Evolutionary conservation across 1,140 invertebrate species (phyloP).

Genomic region (Ceratosolen solmsi): DNA sequence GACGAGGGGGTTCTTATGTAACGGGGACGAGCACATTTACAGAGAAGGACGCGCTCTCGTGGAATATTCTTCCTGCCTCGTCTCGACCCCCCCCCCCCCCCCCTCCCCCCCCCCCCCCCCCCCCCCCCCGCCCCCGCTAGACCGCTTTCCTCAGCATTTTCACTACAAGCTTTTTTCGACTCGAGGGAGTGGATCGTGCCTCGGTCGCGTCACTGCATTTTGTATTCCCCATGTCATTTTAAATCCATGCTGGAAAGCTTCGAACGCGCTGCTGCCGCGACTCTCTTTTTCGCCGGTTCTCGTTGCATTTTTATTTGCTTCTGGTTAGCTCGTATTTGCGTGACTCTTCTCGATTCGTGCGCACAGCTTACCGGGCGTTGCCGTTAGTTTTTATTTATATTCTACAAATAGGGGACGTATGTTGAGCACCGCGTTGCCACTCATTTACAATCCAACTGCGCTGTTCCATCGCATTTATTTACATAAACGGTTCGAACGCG

Average conservation of each 20-base stretch:
- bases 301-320: conserved; percentile 9
- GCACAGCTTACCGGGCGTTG: background rate
- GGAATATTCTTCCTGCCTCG: background rate
- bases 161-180: background rate
- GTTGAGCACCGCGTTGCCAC: background rate
- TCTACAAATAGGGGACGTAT: background rate
- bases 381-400: background rate
- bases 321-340: background rate
- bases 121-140: too few species aligned
- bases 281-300: background rate
- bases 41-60: background rate
- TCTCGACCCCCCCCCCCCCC: too few species aligned
- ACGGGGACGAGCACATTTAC: background rate
- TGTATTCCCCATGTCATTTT: conserved; percentile 19
- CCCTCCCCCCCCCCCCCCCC: too few species aligned
- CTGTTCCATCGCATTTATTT: too few species aligned
- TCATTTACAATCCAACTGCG: background rate
- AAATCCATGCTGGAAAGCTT: conserved; percentile 6
- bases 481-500: too few species aligned
- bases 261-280: background rate
- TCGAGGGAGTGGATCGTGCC: conserved; percentile 11
- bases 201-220: background rate
- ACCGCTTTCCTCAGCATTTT: too few species aligned
- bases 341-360: background rate
- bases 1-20: background rate